Conservation (phyloP, 2,797 vertebrate species). For the Chiroxiphia lanceolata region DNA sequence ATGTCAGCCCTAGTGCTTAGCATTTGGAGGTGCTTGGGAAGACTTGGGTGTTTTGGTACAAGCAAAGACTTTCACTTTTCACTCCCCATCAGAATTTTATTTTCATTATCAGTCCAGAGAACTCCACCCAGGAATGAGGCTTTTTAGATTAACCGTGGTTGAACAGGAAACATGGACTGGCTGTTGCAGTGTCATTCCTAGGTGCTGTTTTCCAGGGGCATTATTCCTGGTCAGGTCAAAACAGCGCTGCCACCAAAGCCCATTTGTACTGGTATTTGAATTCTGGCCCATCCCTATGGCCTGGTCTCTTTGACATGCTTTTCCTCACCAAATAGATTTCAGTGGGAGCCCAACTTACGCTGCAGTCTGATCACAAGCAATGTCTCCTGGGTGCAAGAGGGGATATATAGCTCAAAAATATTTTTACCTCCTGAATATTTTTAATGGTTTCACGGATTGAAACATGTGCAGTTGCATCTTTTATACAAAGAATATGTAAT, state of each 20-base stretch:
- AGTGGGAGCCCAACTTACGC: slow-evolving; percentile 19
- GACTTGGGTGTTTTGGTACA: not conserved
- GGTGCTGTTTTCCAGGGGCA: not conserved
- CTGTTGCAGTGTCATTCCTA: not conserved
- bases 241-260: not conserved
- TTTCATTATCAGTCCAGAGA: not conserved
- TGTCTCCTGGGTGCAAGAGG: slow-evolving; percentile 14
- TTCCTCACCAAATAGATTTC: slow-evolving; percentile 63
- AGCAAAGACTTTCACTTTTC: not conserved
- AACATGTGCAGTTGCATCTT: slow-evolving; percentile 69
- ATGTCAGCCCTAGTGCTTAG: not conserved
- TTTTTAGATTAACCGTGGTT: not conserved
- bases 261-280: slow-evolving; percentile 4
- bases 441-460: slow-evolving; percentile 67
- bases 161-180: not conserved
- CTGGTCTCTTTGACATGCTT: slow-evolving; percentile 5
- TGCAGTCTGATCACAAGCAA: slow-evolving; percentile 51
- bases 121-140: not conserved
- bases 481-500: slow-evolving; percentile 73
- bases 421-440: slow-evolving; percentile 64
- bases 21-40: not conserved
- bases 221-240: not conserved
- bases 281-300: slow-evolving; percentile 17
- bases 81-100: not conserved
- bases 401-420: slow-evolving; percentile 62